Evolutionary conservation across 2,113 vertebrate species (phyloP).

Genomic region (Xenopus laevis): DNA sequence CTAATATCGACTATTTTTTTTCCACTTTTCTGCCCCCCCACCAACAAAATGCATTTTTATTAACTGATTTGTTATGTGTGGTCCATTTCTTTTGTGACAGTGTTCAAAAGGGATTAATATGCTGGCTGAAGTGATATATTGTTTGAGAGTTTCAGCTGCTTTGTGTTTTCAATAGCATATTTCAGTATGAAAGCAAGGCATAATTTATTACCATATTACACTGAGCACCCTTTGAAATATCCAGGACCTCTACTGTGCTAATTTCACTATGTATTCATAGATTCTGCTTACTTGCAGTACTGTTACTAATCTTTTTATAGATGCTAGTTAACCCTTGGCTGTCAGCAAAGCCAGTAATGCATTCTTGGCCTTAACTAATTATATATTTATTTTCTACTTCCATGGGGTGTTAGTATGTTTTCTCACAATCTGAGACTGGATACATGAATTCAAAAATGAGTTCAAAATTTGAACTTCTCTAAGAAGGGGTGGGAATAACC

Average conservation of each 20-base stretch:
- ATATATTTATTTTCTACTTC: neutral
- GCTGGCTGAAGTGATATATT: slow-evolving; percentile 2
- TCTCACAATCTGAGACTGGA: no score
- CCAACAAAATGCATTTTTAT: slow-evolving; percentile 46
- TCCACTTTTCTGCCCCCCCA: slow-evolving; percentile 21
- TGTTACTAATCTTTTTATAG: slow-evolving; percentile 8
- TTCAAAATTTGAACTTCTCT: no score
- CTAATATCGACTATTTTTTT: slow-evolving; percentile 42
- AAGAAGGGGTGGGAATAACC: no score
- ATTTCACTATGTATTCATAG: slow-evolving; percentile 13
- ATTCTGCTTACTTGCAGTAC: slow-evolving; percentile 1
- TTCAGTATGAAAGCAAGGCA: slow-evolving; percentile 2
- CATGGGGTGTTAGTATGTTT: no score
- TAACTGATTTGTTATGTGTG: slow-evolving; percentile 26
- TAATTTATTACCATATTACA: slow-evolving; percentile 6
- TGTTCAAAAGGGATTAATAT: neutral
- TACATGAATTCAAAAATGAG: no score
- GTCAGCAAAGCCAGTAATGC: neutral
- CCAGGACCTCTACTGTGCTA: slow-evolving; percentile 17
- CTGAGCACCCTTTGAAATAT: slow-evolving; percentile 15
- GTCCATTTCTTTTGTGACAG: neutral
- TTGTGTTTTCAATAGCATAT: slow-evolving; percentile 10
- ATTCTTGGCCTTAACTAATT: no score
- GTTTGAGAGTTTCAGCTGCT: slow-evolving; percentile 3
- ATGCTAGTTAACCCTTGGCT: neutral